These are phyloP conservation scores for Steatornis caripensis DNA, from an alignment of 2,113 vertebrate genomes.

Conservation along the genomic window DNA sequence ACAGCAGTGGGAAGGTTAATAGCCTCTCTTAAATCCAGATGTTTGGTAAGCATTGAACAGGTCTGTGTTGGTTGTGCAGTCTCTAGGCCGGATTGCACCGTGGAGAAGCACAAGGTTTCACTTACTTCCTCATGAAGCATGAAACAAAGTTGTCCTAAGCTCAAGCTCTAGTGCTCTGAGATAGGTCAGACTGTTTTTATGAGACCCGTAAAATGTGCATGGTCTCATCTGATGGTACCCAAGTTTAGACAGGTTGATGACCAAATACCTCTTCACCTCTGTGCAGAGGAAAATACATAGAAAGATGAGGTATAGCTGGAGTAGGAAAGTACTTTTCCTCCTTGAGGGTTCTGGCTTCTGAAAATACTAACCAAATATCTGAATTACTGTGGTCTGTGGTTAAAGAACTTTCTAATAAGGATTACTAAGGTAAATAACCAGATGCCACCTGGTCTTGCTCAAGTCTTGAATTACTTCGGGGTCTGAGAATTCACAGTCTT, in stretches of 20 bases:
- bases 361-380: not conserved
- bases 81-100: not conserved
- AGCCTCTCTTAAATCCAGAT: not conserved
- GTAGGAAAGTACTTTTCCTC: not conserved
- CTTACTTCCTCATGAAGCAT: not conserved
- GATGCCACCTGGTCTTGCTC: not conserved
- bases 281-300: not conserved
- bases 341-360: not conserved
- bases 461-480: accelerated
- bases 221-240: not conserved
- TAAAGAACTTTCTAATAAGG: not conserved
- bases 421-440: not conserved
- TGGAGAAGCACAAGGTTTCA: not conserved
- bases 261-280: not conserved
- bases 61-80: not conserved
- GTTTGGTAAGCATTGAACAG: not conserved
- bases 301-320: not conserved
- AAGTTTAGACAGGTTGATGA: not conserved
- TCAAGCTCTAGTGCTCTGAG: not conserved
- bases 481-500: not conserved
- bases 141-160: not conserved
- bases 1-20: not conserved
- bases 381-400: not conserved
- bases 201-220: not conserved
- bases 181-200: not conserved